Conservation (phyloP, 2,888 invertebrate species). For the Macroteleia sp. region DNA sequence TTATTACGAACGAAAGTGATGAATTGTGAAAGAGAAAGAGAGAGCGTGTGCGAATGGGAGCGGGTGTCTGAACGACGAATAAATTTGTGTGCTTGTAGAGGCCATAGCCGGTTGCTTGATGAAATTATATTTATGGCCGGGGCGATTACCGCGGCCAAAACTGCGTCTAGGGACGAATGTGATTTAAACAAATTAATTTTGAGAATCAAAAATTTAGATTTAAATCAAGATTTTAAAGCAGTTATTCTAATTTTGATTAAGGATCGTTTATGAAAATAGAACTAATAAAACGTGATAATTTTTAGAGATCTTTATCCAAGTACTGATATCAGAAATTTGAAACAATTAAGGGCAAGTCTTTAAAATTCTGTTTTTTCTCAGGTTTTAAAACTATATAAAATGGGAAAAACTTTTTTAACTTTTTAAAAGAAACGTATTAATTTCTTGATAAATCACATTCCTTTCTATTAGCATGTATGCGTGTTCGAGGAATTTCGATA, state of each 20-base stretch:
- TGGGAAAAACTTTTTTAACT: too few species aligned
- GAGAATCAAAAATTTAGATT: too few species aligned
- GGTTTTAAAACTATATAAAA: too few species aligned
- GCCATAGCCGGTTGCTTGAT: constrained; percentile 58
- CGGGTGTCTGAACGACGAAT: constrained; percentile 36
- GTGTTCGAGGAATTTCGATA: constrained; percentile 61
- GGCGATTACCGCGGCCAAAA: constrained; percentile 44
- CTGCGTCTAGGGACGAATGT: constrained; percentile 38
- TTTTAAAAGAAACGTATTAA: neutral
- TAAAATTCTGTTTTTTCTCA: too few species aligned
- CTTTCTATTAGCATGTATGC: constrained; percentile 46
- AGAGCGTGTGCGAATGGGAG: constrained; percentile 32
- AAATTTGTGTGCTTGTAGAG: constrained; percentile 57
- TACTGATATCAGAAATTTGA: too few species aligned
- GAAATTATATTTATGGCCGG: constrained; percentile 61
- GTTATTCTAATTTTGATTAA: too few species aligned
- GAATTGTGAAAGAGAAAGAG: constrained; percentile 9
- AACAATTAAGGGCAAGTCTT: too few species aligned
- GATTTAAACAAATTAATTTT: constrained; percentile 7
- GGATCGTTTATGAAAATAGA: too few species aligned
- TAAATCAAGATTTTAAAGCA: too few species aligned
- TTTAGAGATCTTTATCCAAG: too few species aligned
- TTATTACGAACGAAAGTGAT: too few species aligned
- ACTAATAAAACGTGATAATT: too few species aligned
- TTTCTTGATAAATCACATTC: constrained; percentile 15